These are phyloP conservation scores for Seira musarum DNA, from an alignment of 2,888 invertebrate genomes.

Conservation along the genomic window DNA sequence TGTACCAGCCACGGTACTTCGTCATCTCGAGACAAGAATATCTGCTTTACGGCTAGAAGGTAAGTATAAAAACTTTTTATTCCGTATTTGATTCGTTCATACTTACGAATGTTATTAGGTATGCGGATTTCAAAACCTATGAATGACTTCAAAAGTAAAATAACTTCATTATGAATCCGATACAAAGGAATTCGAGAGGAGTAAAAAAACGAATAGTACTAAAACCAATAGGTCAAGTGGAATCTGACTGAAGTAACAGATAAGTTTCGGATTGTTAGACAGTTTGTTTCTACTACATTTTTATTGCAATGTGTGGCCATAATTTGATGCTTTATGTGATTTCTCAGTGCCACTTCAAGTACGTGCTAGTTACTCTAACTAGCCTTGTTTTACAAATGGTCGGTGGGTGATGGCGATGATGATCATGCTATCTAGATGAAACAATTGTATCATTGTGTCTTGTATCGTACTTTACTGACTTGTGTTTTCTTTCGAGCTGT, in stretches of 20 bases:
- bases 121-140: neutral
- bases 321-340: conserved; percentile 58
- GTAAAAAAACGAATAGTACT: neutral
- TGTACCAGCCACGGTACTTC: conserved; percentile 82
- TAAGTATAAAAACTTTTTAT: conserved; percentile 73
- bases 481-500: conserved; percentile 25
- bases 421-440: conserved; percentile 23
- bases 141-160: neutral
- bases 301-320: conserved; percentile 33
- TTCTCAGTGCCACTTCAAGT: conserved; percentile 55
- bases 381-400: conserved; percentile 24
- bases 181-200: neutral
- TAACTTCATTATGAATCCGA: neutral
- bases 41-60: conserved; percentile 85
- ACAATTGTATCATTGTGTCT: neutral
- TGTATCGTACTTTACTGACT: neutral
- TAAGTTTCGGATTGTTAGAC: neutral
- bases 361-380: conserved; percentile 53
- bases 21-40: conserved; percentile 86
- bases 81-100: neutral
- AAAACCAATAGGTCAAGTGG: neutral
- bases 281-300: neutral
- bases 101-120: no score
- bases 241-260: neutral
- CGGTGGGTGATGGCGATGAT: neutral